Base-by-base conservation (phyloP, 1,140 invertebrate genomes). In the Hyphantria cunea region DNA sequence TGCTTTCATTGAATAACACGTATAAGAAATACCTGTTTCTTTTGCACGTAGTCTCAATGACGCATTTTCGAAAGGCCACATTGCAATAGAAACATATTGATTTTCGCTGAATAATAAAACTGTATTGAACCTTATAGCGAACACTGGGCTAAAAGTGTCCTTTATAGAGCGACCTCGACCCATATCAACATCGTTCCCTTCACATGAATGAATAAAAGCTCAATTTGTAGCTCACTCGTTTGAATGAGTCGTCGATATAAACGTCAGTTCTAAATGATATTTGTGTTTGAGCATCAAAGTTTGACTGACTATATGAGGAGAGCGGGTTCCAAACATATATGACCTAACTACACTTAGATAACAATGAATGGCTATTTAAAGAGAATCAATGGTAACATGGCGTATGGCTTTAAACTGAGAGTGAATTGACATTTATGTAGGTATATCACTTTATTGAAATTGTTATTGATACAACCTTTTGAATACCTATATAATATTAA, bases 141-240 rank as follows among this genome's bases (percentile, higher is more conserved):
- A 74, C 66, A 52, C 39, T 45, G 70, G 65, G 66, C 69, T 76
- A 74, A 74, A 68, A 74, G 78, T 74, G 82, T 80, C 76, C 83
- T 86, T 84, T 89, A 84, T 82, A 74, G 76, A 76, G 72, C 84
- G 82, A 80, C 84, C 84, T 79, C 81, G 83, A 86, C 86, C 82
- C 83, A 87, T 85, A 86, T 86, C 82, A 87, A 74, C 73, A 76
- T 86, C 76, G 72, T 75, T 76, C 85, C 81, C 85, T 81, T 84
- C 76, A 74, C 76, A 86, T 89, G 86, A 89, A 88, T 90, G 88
- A 88, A 88, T 88, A 86, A 86, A 90, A 80, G 81, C 82, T 86
- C 85, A 90, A 86, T 90, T 88, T 88, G 86, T 88, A 82, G 78
- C 80, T 76, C 72, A 72, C 77, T 74, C 80, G 80, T 79, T 81